These are phyloP conservation scores for Drosophila algonquin DNA, from an alignment of 2,888 invertebrate genomes.

Conservation along the genomic window DNA sequence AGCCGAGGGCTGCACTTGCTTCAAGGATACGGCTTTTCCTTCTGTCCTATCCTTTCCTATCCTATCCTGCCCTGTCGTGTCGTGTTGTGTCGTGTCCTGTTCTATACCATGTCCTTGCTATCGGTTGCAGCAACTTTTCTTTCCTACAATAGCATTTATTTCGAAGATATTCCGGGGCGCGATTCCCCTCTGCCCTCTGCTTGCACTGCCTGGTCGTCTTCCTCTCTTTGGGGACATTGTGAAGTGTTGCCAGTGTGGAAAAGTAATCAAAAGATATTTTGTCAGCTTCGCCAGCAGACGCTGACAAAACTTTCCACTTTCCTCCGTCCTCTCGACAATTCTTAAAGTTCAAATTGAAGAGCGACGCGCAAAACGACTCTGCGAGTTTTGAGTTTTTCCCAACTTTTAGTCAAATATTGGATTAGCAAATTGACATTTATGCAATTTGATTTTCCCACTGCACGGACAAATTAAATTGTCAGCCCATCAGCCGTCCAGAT, in stretches of 20 bases:
- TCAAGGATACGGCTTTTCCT: conserved; percentile 15
- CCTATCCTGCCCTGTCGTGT: no score
- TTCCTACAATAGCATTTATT: conserved; percentile 78
- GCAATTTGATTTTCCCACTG: conserved; percentile 72
- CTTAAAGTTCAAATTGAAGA: conserved; percentile 54
- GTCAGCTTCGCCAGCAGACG: conserved; percentile 65
- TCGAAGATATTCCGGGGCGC: conserved; percentile 66
- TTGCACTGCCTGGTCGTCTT: conserved; percentile 1
- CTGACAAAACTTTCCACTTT: conserved; percentile 46
- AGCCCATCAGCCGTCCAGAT: conserved; percentile 12
- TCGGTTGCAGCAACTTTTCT: conserved; percentile 73
- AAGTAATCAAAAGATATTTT: conserved; percentile 77
- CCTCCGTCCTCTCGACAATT: conserved; percentile 42
- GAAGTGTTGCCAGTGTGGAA: conserved; percentile 67
- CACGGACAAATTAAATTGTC: conserved; percentile 74
- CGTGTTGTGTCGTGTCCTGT: no score
- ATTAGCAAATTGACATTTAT: conserved; percentile 75
- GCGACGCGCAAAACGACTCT: conserved; percentile 33
- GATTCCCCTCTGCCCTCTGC: conserved; percentile 4
- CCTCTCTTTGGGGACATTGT: conserved; percentile 37
- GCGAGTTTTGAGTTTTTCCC: conserved; percentile 21
- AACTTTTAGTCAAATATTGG: conserved; percentile 36
- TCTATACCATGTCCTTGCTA: conserved; percentile 21
- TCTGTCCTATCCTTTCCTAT: neutral
- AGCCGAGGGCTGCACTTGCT: conserved; percentile 46